These are phyloP conservation scores for Pollenia labialis DNA, from an alignment of 2,888 invertebrate species.

Conservation along the genomic window DNA sequence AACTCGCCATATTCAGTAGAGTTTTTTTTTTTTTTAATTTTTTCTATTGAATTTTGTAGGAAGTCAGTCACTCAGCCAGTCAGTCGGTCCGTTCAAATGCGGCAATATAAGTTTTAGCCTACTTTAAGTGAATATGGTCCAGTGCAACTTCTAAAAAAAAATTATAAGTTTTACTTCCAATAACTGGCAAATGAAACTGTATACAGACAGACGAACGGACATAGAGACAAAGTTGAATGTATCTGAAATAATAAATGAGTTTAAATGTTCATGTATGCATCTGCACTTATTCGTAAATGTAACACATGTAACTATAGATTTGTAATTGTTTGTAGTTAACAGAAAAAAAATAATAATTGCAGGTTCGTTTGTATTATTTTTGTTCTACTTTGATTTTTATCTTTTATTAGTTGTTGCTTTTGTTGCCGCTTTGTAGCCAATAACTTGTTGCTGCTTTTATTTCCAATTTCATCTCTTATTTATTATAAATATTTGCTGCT, in stretches of 20 bases:
- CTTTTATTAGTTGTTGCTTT: constrained; percentile 56
- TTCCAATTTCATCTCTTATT: constrained; percentile 31
- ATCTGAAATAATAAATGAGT: constrained; percentile 14
- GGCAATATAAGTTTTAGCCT: constrained; percentile 47
- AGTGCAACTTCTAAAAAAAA: constrained; percentile 48
- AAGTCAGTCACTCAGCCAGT: not conserved
- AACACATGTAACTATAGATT: constrained; percentile 33
- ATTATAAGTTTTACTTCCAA: constrained; percentile 37
- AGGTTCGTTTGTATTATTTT: constrained; percentile 35
- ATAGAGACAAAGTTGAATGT: not conserved
- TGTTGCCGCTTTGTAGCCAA: constrained; percentile 41
- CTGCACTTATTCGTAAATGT: not conserved
- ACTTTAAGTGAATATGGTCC: constrained; percentile 50
- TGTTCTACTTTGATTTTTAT: constrained; percentile 71
- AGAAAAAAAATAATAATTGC: not conserved
- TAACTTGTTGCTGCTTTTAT: constrained; percentile 57
- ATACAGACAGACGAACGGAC: not conserved
- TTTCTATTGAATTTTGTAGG: constrained; percentile 7
- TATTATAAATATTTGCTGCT: not conserved
- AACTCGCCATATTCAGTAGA: not conserved
- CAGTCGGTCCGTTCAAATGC: not conserved
- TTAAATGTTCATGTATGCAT: not conserved
- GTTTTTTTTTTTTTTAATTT: not conserved
- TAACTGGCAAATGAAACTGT: constrained; percentile 3
- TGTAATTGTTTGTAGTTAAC: constrained; percentile 45